These are phyloP conservation scores for Alligator sinensis DNA, from an alignment of 2,113 vertebrate genomes.

Conservation along the genomic window DNA sequence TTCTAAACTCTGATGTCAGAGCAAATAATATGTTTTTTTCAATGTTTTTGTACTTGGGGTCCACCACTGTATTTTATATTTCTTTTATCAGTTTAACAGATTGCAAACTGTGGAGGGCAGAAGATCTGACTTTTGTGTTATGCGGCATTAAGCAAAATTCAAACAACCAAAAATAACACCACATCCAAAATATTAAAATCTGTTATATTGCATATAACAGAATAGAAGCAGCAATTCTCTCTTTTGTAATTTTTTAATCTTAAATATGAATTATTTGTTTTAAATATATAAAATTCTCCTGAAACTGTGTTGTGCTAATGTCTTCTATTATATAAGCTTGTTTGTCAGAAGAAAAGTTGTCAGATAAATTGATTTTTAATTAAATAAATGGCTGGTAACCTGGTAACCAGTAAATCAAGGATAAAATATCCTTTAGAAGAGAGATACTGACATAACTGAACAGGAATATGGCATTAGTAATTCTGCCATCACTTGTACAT, in stretches of 20 bases:
- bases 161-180: neutral
- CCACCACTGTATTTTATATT: neutral
- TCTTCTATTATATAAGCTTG: neutral
- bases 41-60: neutral
- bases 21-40: neutral
- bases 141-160: neutral
- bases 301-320: neutral
- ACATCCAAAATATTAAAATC: neutral
- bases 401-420: neutral
- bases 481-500: neutral
- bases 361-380: neutral
- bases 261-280: neutral
- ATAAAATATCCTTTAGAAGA: neutral
- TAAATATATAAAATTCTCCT: neutral
- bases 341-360: neutral
- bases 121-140: neutral
- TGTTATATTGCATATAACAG: neutral
- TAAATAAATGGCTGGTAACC: neutral
- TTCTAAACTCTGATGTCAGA: neutral
- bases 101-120: neutral
- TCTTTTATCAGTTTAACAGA: neutral
- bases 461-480: neutral
- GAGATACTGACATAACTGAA: neutral
- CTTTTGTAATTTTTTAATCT: constrained; percentile 17
- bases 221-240: neutral